Evolutionary conservation across 2,797 vertebrate species (phyloP).

Genomic region (Vespertilio murinus): DNA sequence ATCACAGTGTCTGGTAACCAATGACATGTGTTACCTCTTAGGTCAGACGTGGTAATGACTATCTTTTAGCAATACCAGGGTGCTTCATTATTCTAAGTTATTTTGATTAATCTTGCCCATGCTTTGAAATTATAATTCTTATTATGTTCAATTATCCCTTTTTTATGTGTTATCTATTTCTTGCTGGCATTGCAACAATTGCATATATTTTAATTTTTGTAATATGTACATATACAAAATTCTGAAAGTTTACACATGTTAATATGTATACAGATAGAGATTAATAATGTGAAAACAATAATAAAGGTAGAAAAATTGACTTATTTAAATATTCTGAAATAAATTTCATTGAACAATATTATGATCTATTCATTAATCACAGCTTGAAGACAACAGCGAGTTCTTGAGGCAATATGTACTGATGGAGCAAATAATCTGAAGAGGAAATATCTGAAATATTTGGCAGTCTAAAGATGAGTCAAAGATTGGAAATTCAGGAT

Average conservation of each 20-base stretch:
- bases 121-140: not conserved
- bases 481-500: not conserved
- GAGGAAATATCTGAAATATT: not conserved
- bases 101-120: not conserved
- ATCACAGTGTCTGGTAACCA: not conserved
- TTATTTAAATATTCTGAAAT: slow-evolving; percentile 67
- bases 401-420: not conserved
- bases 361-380: slow-evolving; percentile 68
- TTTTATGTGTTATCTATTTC: not conserved
- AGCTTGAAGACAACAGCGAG: not conserved
- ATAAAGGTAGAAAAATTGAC: slow-evolving; percentile 44
- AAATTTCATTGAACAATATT: slow-evolving; percentile 68
- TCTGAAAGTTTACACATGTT: not conserved
- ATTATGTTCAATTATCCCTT: not conserved
- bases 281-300: not conserved
- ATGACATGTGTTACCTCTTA: not conserved
- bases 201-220: not conserved
- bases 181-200: not conserved
- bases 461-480: not conserved
- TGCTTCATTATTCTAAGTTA: not conserved
- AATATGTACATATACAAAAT: not conserved
- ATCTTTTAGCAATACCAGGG: not conserved
- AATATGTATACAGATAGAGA: not conserved
- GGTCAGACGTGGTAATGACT: not conserved
- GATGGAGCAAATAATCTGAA: not conserved